phyloP scores from a whole-genome alignment of 2,797 vertebrate genomes.

The Neoniphon sammara region DNA sequence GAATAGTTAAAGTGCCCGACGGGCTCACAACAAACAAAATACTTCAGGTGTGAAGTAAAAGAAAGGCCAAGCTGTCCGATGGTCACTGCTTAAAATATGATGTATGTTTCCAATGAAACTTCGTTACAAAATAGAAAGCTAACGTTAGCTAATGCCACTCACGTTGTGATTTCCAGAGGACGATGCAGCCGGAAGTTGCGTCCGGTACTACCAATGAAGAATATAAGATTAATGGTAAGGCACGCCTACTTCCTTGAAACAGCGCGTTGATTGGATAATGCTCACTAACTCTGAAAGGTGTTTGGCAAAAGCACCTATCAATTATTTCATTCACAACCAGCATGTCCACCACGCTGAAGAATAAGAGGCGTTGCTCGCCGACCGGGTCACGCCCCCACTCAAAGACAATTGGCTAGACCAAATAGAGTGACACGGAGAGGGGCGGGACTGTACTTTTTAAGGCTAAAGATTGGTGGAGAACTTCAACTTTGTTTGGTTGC shows the following conservation, averaged over 20 bases:
- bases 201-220: constrained; percentile 41
- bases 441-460: background rate
- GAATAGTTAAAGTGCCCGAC: background rate
- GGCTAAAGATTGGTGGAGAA: constrained; percentile 46
- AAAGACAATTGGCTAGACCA: constrained; percentile 27
- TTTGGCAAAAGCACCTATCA: constrained; percentile 49
- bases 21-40: background rate
- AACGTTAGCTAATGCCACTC: constrained; percentile 69
- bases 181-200: constrained; percentile 69
- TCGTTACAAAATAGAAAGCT: constrained; percentile 8
- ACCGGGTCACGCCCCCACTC: fast-evolving
- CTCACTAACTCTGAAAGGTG: fast-evolving
- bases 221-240: background rate
- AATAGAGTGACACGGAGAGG: fast-evolving
- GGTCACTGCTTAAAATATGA: background rate
- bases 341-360: background rate
- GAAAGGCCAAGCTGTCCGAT: fast-evolving
- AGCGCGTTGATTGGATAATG: constrained; percentile 53
- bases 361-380: fast-evolving
- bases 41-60: background rate
- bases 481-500: background rate
- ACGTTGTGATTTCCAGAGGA: constrained; percentile 81
- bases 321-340: background rate
- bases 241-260: constrained; percentile 37
- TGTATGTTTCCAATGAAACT: background rate